Evolutionary conservation across 2,888 invertebrate genomes (phyloP), one percentile per base, ranked within the genome.

Genomic region (Lacanobia wlatinum): DNA sequence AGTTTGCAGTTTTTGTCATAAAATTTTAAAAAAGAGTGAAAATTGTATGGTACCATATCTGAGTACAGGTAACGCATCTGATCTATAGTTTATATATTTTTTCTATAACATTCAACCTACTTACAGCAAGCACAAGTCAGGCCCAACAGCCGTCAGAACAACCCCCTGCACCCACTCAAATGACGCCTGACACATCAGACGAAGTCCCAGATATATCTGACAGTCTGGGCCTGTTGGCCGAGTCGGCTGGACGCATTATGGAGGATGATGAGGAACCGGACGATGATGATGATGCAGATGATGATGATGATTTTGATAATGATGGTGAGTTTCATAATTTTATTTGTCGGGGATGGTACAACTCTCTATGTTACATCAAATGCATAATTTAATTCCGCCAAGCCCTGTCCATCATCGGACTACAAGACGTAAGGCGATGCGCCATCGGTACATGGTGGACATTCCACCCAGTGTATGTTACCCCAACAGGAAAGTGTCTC

Each of bases 221-320:
- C 70, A 94, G 92, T 63, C 88, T 96, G 1, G 96, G 94, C 0
- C 84, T 96, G 18, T 76, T 96, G n/a, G 94, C 96, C 0, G 96
- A 95, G 84, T 93, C 94, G 0, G 91, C 91, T 0, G 89, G 93
- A 38, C 86, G 93, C 2, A 88, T 93, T 78, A 92, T 92, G 12
- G 94, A 95, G 77, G 94, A 95, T 70, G 94, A 95, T 43, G 94
- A 94, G 3, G 90, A 87, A 14, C 89, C 89, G 0, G 92, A 92
- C 3, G 92, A 93, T n/a, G 92, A 92, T 40, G 92, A 91, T 34
- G 92, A 90, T 5, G 92, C 78, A 16, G 92, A 89, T 62, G 92
- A 92, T 68, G 93, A 93, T 80, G 93, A 90, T 83, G 90, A 92
- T 76, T 87, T 84, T 53, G 89, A 92, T 77, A 28, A 77, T 3